Base-by-base conservation (phyloP, 1,140 invertebrate genomes). In the Helicoverpa armigera region DNA sequence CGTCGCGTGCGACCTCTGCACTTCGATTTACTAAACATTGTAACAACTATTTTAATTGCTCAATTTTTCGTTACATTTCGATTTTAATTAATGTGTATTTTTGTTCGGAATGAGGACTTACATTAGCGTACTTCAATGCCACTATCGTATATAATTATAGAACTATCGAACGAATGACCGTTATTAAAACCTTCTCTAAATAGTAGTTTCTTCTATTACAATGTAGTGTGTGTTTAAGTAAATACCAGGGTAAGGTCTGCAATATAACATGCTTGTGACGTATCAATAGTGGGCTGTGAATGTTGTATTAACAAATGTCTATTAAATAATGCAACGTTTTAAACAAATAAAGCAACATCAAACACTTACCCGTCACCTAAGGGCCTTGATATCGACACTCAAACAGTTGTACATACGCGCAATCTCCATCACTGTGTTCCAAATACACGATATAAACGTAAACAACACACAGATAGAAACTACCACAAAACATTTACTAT, bases 1-100 rank as follows among this genome's bases (percentile, higher is more conserved):
- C 29, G 5, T 82, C 75, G 81, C 81, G 81, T 82, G 81, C 69
- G 76, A 56, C 29, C 58, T 67, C 76, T 73, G 56, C n/a, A 65
- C 12, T 72, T 82, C 53, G 60, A 60, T 82, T 72, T 77, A 75
- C 31, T 67, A 76, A 81, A 70, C 56, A 60, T 18, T 70, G 75
- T 78, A 56, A 74, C 51, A 51, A 75, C 50, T 54, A 79, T 79
- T 69, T 48, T 79, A 79, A 77, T 77, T 77, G 61, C 60, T 77
- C 13, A 65, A 53, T 65, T 65, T 50, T 63, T 77, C 48, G 16
- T 67, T 77, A 67, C 35, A 50, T 61, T 60, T 74, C 70, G 51
- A 67, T 50, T 67, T 63, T 81, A 67, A 75, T 77, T n/a, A 65
- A 54, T 77, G 50, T 54, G 16, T 77, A 67, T 67, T 67, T 67